phyloP scores from a whole-genome alignment of 1,140 invertebrate genomes.

The Sycophila sp. region DNA sequence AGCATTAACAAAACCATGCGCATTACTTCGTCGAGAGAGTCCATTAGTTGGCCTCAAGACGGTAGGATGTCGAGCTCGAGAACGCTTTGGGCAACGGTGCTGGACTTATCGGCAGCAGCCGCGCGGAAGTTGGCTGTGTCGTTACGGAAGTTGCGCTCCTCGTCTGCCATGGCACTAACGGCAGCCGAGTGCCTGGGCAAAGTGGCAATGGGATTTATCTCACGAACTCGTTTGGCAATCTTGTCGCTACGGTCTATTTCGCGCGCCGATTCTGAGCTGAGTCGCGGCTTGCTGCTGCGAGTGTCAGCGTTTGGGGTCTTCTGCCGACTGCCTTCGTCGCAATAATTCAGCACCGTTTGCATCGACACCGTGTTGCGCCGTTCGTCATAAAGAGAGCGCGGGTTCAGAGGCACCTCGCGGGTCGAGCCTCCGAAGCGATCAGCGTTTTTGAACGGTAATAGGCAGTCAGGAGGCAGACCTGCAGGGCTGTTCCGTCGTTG shows the following conservation, averaged over 20 bases:
- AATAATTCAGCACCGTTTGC: slow-evolving; percentile 56
- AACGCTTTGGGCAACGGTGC: slow-evolving; percentile 48
- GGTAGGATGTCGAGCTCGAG: slow-evolving; percentile 61
- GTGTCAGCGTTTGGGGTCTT: not conserved
- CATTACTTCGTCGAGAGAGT: not conserved
- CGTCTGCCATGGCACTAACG: slow-evolving; percentile 37
- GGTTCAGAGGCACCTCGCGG: slow-evolving; percentile 61
- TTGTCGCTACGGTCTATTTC: slow-evolving; percentile 50
- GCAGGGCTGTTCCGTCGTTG: slow-evolving; percentile 7
- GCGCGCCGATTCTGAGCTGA: slow-evolving; percentile 62
- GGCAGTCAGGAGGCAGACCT: slow-evolving; percentile 37
- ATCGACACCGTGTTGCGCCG: slow-evolving; percentile 59
- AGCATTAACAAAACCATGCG: slow-evolving; percentile 6
- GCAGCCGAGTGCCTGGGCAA: slow-evolving; percentile 52
- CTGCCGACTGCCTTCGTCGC: slow-evolving; percentile 50
- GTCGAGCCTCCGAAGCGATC: slow-evolving; percentile 57
- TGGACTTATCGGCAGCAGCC: not conserved
- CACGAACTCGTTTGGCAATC: slow-evolving; percentile 40
- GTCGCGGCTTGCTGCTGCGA: slow-evolving; percentile 52
- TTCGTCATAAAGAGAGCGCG: slow-evolving; percentile 56
- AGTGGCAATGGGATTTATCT: slow-evolving; percentile 60
- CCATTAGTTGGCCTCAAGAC: slow-evolving; percentile 52
- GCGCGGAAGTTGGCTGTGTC: slow-evolving; percentile 40
- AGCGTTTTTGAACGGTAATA: slow-evolving; percentile 40
- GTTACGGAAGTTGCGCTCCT: slow-evolving; percentile 53